Conservation (phyloP, 2,113 vertebrate species). For the Sphyrna mokarran region DNA sequence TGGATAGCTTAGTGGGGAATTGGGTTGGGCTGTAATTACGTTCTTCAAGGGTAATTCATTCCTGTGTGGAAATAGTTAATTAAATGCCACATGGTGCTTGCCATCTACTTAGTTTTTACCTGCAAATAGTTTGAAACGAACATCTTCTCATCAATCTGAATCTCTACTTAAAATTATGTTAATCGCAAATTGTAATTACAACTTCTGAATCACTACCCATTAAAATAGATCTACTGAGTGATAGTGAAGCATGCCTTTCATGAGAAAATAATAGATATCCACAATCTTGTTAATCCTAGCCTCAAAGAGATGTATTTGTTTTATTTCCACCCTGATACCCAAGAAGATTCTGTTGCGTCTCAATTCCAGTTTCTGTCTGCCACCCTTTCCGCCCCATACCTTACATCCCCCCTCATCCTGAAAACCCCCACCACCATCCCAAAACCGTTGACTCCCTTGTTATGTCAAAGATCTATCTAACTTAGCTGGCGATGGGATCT, state of each 20-base stretch:
- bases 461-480: no score
- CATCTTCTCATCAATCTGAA: neutral
- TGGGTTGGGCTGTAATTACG: conserved; percentile 45
- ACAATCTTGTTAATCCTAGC: no score
- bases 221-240: neutral
- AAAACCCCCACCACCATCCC: no score
- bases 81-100: neutral
- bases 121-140: neutral
- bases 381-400: no score
- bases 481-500: no score
- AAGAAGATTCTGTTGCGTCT: no score
- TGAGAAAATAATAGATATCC: no score
- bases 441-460: no score
- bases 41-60: neutral
- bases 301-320: no score
- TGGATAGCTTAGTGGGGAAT: conserved; percentile 52
- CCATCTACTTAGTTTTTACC: neutral
- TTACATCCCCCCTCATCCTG: no score
- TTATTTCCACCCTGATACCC: no score
- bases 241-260: neutral
- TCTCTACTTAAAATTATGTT: neutral
- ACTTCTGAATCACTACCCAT: neutral
- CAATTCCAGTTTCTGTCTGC: no score
- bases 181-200: neutral
- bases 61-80: neutral